Percentiles rank a stretch among this genome's conserved stretches.
These are phyloP conservation scores for Brachypteracias leptosomus DNA, from an alignment of 2,113 vertebrate genomes.

Conservation along the genomic window DNA sequence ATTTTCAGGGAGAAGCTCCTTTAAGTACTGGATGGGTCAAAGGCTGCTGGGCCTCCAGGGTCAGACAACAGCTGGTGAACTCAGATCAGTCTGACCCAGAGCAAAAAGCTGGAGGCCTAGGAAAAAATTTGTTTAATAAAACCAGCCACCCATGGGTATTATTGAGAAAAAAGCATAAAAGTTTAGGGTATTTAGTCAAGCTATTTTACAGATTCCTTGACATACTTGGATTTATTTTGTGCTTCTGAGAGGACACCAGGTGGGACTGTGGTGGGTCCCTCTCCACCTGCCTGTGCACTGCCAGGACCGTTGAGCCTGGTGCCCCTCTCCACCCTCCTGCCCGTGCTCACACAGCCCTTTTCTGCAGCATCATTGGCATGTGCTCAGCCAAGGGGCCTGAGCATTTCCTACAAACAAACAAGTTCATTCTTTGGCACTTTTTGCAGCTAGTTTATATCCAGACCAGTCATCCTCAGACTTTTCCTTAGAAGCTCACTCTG, in stretches of 20 bases:
- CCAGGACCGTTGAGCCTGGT: fast-evolving
- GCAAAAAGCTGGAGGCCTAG: not conserved
- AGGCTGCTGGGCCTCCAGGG: not conserved
- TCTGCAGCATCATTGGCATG: fast-evolving
- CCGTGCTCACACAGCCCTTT: fast-evolving
- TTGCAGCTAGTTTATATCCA: not conserved
- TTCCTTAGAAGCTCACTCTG: not conserved
- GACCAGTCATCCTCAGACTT: not conserved
- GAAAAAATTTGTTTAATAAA: not conserved
- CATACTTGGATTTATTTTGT: not conserved
- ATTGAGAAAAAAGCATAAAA: not conserved
- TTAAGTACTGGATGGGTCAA: not conserved
- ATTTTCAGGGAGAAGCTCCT: not conserved
- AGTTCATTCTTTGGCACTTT: not conserved
- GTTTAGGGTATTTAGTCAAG: not conserved
- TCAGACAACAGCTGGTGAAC: not conserved
- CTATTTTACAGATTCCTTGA: not conserved
- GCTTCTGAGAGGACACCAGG: not conserved
- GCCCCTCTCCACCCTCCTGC: not conserved
- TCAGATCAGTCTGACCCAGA: not conserved
- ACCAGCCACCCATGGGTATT: not conserved
- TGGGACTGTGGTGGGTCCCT: not conserved
- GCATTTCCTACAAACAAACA: not conserved
- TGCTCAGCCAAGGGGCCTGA: not conserved
- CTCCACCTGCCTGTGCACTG: not conserved